Base-by-base conservation (phyloP, 2,888 invertebrate genomes). In the Cantharis flavilabris region DNA sequence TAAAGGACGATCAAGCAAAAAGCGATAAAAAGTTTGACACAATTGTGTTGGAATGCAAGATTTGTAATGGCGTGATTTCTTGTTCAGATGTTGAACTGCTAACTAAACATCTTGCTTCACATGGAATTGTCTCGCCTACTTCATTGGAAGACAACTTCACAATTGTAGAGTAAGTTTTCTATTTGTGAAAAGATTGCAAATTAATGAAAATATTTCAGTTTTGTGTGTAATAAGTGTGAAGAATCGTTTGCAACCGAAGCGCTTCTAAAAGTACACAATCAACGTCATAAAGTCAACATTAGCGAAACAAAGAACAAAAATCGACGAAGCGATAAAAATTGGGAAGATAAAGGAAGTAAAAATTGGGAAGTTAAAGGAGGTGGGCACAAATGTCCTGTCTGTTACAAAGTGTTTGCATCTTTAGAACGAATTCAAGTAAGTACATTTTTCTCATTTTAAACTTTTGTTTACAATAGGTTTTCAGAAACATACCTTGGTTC, bases 381-480 rank as follows among this genome's bases (percentile, higher is more conserved):
- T 33, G 84, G 89, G 3, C 89, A 90, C 83, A 93, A 93, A 84
- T 94, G 94, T 86, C 89, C 90, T 2, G 87, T 91, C 82, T 94
- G 94, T 84, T 92, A 92, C 83, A 94, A 93, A 86, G 88, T 91
- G 30, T 94, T 94, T 86, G 89, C 91, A 2, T 90, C 91, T 7
- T 89, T 90, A 80, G 92, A 93, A 72, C 89, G 93, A 75, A 88
- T 94, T 10, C 89, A 90, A 85, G 90, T 90, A 84, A 84, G 80
- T 75, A 62, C 62, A 18, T 23, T 16, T 18, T 3, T n/a, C 9
- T 62, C 3, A 11, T 11, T 71, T 65, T 11, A 20, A 23, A 18
- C n/a, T 9, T 1, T 13, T 20, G 10, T 20, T 71, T 9, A 62
- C n/a, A n/a, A 20, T 18, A 30, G 30, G 14, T 30, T 86, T 87